Base-by-base conservation (phyloP, 2,113 vertebrate genomes). In the Bos javanicus region DNA sequence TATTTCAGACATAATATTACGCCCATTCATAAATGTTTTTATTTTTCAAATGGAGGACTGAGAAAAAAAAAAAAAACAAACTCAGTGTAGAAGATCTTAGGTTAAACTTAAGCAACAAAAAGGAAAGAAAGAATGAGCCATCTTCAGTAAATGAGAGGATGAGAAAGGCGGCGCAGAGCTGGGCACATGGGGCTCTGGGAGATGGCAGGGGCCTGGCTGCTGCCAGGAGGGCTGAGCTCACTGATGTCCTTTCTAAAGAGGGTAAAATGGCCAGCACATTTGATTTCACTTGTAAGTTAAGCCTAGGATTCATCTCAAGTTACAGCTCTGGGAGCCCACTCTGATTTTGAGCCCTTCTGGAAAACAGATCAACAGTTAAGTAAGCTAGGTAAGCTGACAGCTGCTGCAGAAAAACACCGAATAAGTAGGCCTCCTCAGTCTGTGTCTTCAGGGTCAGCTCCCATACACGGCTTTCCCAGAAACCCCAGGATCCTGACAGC, bases 281-380 rank as follows among this genome's bases (percentile, higher is more conserved):
- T 88, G 81, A 52, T 76, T 95, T 60, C 85, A 64, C 85, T 97
- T 96, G 81, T 96, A 67, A 96, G 88, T 95, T 98, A 96, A 96
- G 97, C 74, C 67, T 97, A 98, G 97, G 93, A 60, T 87, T 54
- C 97, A 71, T 93, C 95, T 98, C 5, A 93, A 82, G 39, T 90
- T 97, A 64, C 46, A 87, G 59, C 33, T 56, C 74, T 95, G 83
- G 30, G 59, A 90, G 33, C 46, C 26, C 3, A 74, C 88, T 88
- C 76, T 23, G 87, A 82, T 71, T 86, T 3, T 83, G 59, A 91
- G 87, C 30, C 88, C 83, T 89, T 95, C 80, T 64, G 86, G 92
- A 91, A 92, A 98, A 94, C 39, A 87, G 94, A 96, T 81, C 81
- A 84, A 76, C 95, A 87, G 90, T 43, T 80, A 74, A 90, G 54